Base-by-base conservation (phyloP, 2,797 vertebrate species). In the Anguilla megastoma region DNA sequence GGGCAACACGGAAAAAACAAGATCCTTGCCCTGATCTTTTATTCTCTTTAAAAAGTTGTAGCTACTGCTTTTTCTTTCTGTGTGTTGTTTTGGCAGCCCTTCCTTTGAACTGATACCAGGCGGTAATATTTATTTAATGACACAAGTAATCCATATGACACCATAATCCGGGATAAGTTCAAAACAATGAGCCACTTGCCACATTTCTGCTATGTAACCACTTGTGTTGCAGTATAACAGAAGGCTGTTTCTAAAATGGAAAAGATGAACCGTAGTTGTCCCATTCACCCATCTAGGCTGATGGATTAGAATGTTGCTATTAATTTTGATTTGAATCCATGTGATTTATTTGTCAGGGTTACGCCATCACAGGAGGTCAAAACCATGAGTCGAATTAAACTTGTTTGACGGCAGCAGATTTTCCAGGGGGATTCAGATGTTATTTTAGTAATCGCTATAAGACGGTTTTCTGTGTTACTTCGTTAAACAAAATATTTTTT, bases 71-170 rank as follows among this genome's bases (percentile, higher is more conserved):
- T 90, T 92, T 91, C 91, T 14, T 74, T 74, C 5, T 41, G 8
- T 66, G 63, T 66, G 89, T 87, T 90, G 27, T 88, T 91, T 89
- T 90, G 90, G 84, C 82, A 58, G 63, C 50, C 80, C 74, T 91
- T 84, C 86, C 87, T 45, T 21, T 69, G 52, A 63, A 30, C 87
- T 89, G 89, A 91, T 90, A 90, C 76, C 27, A 6, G 82, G 48
- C 84, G 87, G 86, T 90, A 89, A 89, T 88, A 89, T 87, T 88
- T 88, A 79, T 79, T 88, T 71, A 58, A 87, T 74, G 54, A 24
- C 41, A 54, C 63, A 6, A 45, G 33, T n/a, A 27, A 36, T 36
- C 36, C 36, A 36, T 36, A 36, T 36, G 80, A 33, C 58, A 71
- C 58, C 10, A 80, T 69, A 80, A 89, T 71, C 30, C 54, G 8